Evolutionary conservation across 1,140 invertebrate genomes (phyloP), one percentile per base, ranked within the genome.

Genomic region (Aphelinus certus): DNA sequence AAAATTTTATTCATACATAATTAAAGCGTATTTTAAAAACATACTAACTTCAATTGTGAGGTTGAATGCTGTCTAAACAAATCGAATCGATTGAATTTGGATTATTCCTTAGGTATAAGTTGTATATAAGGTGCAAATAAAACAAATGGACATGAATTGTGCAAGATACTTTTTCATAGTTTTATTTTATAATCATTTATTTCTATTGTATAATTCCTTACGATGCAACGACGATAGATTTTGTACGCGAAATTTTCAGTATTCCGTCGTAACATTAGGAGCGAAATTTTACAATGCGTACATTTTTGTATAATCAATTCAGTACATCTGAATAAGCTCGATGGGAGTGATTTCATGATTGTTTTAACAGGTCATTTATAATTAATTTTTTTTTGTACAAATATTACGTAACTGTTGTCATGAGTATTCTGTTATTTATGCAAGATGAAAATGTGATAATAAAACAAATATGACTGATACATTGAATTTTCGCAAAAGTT

Each of bases 331-430:
- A n/a, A 75, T 70, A 75, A 70, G 66, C 66, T 75, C 67, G 61
- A 75, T 70, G 66, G 58, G 45, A 64, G 46, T 64, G 60, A 55
- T 64, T 57, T 10, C 69, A n/a, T 75, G 66, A 75, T 75, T 75
- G 73, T 75, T 75, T 48, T 75, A 75, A 64, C 47, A 69, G 57
- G 43, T 74, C 48, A 68, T 62, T 68, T 74, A 46, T 74, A 55
- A 55, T 68, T 7, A 55, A 68, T 55, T 62, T 74, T 48, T 51
- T 42, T 64, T 75, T 63, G 3, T 63, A 75, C 51, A 49, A 75
- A 62, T 43, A 56, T 73, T 42, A 57, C 7, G 51, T 71, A 73
- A 66, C 64, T 53, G 46, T 67, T 10, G 9, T 68, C 26, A 67
- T 49, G 26, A 26, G 48, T 64, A 70, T 75, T 7, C 1, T 65